Evolutionary conservation across 2,888 invertebrate species (phyloP).

Genomic region (Stenoptilia bipunctidactyla): DNA sequence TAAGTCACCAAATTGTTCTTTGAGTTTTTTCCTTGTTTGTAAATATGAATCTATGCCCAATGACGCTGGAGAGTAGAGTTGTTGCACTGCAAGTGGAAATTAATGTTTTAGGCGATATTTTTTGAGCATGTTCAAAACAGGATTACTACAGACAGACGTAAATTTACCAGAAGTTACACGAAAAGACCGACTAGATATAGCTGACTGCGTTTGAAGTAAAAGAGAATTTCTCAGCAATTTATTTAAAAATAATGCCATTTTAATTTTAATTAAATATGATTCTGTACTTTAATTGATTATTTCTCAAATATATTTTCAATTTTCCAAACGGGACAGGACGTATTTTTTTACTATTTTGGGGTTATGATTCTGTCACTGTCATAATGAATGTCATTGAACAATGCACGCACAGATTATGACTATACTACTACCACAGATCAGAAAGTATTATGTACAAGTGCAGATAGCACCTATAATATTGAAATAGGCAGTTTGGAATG

Average conservation of each 20-base stretch:
- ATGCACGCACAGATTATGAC: too few species aligned
- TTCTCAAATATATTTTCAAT: too few species aligned
- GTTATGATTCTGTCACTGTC: too few species aligned
- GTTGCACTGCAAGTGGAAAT: constrained; percentile 31
- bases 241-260: constrained; percentile 35
- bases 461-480: too few species aligned
- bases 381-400: too few species aligned
- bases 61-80: constrained; percentile 68
- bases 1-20: constrained; percentile 73
- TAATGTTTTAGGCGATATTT: constrained; percentile 1
- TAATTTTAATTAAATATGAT: too few species aligned
- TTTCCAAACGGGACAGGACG: too few species aligned
- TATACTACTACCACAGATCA: too few species aligned
- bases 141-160: background rate
- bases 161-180: constrained; percentile 26
- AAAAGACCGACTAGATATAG: constrained; percentile 10
- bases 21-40: constrained; percentile 58
- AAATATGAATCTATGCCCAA: constrained; percentile 76
- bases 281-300: too few species aligned
- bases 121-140: background rate
- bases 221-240: constrained; percentile 20
- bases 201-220: constrained; percentile 9
- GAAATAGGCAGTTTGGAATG: too few species aligned
- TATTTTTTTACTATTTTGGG: too few species aligned
- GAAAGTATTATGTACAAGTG: too few species aligned